Evolutionary conservation across 2,888 invertebrate species (phyloP).

Genomic region (Cataglyphis cursor): DNA sequence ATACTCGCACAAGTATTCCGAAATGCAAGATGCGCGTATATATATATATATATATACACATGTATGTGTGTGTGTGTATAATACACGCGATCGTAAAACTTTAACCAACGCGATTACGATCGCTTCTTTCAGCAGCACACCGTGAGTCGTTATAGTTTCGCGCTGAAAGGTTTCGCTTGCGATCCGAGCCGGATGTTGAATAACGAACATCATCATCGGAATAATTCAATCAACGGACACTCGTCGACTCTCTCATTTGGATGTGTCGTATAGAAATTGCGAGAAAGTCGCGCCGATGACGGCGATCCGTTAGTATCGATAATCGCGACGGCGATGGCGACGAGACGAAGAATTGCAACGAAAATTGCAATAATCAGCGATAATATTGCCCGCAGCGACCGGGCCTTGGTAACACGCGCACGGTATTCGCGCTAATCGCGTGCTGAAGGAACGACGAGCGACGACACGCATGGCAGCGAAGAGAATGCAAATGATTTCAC

Average conservation of each 20-base stretch:
- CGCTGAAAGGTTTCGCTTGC: constrained; percentile 19
- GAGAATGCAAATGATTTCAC: constrained; percentile 59
- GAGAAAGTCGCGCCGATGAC: constrained; percentile 44
- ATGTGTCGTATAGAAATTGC: constrained; percentile 40
- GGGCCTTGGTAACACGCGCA: constrained; percentile 41
- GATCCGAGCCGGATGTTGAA: constrained; percentile 27
- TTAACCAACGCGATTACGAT: constrained; percentile 40
- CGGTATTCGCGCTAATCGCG: constrained; percentile 47
- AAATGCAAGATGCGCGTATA: constrained; percentile 6
- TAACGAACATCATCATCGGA: constrained; percentile 12
- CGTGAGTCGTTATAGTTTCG: constrained; percentile 13
- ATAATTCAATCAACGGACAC: constrained; percentile 27
- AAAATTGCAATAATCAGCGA: constrained; percentile 60
- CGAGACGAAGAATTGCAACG: constrained; percentile 38
- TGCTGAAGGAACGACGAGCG: constrained; percentile 44
- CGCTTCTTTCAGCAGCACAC: constrained; percentile 22
- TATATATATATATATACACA: too few species aligned
- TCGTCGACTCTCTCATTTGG: constrained; percentile 3
- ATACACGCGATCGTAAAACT: constrained; percentile 35
- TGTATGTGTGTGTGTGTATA: background rate
- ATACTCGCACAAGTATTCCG: background rate
- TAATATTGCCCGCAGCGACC: constrained; percentile 49
- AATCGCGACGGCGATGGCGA: background rate
- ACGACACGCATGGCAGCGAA: constrained; percentile 55
- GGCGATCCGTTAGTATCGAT: constrained; percentile 6